phyloP scores from a whole-genome alignment of 2,888 invertebrate genomes.

The Caenorhabditis angaria region DNA sequence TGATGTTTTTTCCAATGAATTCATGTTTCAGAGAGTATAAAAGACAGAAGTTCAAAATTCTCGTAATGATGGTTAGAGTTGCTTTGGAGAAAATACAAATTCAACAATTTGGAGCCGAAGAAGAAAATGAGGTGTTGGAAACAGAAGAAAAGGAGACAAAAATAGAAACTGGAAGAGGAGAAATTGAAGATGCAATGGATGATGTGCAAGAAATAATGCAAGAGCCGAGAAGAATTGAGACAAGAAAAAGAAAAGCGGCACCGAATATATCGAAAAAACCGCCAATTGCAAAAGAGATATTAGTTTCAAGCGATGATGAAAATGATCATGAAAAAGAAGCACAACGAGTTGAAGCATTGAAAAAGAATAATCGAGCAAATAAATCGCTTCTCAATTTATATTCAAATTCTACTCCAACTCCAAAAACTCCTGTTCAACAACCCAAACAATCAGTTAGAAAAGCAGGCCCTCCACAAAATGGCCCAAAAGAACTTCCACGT shows the following conservation, averaged over 20 bases:
- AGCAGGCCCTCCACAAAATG: neutral
- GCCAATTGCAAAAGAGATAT: constrained; percentile 11
- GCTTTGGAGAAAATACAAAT: constrained; percentile 33
- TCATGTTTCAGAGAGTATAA: constrained; percentile 58
- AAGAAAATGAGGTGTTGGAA: constrained; percentile 1
- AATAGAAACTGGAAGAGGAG: neutral
- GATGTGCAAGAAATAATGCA: constrained; percentile 27
- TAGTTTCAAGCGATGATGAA: constrained; percentile 34
- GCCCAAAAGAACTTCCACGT: constrained; percentile 29
- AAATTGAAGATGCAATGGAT: constrained; percentile 24
- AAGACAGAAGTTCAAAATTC: constrained; percentile 48
- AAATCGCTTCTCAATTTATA: constrained; percentile 49
- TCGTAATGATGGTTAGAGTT: constrained; percentile 47
- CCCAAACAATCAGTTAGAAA: neutral
- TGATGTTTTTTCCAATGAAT: constrained; percentile 4
- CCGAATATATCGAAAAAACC: neutral
- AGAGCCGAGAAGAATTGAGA: constrained; percentile 16
- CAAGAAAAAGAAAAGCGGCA: constrained; percentile 30
- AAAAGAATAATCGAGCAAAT: constrained; percentile 50
- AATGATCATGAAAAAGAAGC: constrained; percentile 36
- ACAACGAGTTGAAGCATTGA: constrained; percentile 22
- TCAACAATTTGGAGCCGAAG: constrained; percentile 14
- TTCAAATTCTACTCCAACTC: constrained; percentile 3
- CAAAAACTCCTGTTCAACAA: neutral
- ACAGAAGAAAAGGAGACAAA: neutral